A percentile compares a stretch with the other conserved stretches of the same genome.
Conservation (phyloP, 2,888 invertebrate genomes). For the Tipula confusa region DNA sequence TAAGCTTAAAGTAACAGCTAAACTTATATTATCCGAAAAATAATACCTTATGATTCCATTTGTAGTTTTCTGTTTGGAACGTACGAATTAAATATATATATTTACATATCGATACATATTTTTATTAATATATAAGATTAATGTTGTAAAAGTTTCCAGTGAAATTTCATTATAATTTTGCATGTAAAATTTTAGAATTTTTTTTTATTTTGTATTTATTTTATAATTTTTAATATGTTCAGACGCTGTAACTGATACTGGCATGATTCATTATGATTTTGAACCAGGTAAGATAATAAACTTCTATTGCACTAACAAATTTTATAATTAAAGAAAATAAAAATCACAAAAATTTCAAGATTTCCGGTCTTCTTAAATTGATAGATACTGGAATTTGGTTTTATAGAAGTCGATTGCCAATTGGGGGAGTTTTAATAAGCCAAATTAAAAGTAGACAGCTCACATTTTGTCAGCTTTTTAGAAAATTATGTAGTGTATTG, state of each 20-base stretch:
- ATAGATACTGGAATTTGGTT: not conserved
- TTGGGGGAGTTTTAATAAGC: not conserved
- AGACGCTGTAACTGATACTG: conserved; percentile 21
- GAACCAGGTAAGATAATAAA: conserved; percentile 37
- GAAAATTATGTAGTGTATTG: not conserved
- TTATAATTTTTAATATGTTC: conserved; percentile 28
- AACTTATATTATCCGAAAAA: no score
- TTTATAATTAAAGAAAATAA: not conserved
- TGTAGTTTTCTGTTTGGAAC: no score
- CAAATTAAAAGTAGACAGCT: not conserved
- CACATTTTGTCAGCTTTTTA: not conserved
- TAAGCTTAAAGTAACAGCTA: no score
- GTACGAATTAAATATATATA: no score
- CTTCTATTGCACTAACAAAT: conserved; percentile 13
- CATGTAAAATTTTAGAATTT: not conserved
- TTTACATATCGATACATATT: no score
- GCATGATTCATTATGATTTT: conserved; percentile 33
- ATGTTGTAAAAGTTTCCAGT: not conserved
- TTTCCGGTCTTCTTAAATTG: not conserved
- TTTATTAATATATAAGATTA: no score
- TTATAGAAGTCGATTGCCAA: not conserved
- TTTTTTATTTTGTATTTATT: conserved; percentile 27
- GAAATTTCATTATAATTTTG: conserved; percentile 26
- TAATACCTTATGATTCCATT: no score
- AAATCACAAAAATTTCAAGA: not conserved